phyloP scores from a whole-genome alignment of 2,113 vertebrate species.

The Alces alces region DNA sequence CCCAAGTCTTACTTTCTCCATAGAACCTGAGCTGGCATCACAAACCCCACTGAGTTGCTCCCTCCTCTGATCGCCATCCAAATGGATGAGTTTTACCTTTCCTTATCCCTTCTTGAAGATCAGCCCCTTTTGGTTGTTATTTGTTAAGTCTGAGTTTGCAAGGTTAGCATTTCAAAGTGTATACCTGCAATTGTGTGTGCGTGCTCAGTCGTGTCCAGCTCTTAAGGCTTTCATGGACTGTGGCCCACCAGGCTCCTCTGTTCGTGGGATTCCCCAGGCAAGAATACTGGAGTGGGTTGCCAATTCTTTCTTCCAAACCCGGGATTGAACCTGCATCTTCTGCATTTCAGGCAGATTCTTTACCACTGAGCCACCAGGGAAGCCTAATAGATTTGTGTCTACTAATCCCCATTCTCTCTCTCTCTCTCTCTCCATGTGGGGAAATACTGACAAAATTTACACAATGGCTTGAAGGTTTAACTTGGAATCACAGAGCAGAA shows the following conservation, averaged over 20 bases:
- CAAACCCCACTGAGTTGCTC: not conserved
- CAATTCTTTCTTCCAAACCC: not conserved
- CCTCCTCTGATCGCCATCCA: not conserved
- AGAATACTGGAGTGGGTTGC: not conserved
- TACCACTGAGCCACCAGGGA: not conserved
- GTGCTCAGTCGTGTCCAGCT: accelerated
- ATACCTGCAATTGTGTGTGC: not conserved
- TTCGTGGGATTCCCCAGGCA: not conserved
- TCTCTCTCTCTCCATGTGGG: not conserved
- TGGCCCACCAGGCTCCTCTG: not conserved
- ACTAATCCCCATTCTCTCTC: not conserved
- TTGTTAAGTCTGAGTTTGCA: not conserved
- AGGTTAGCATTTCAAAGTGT: not conserved
- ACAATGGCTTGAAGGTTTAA: not conserved
- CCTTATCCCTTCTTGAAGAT: not conserved
- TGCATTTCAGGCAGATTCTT: not conserved
- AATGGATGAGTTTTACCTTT: too few species aligned
- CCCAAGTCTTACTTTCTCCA: not conserved
- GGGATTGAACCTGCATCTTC: not conserved
- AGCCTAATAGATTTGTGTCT: not conserved
- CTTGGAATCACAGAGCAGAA: not conserved
- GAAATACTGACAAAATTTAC: not conserved
- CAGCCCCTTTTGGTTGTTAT: not conserved
- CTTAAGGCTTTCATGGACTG: not conserved
- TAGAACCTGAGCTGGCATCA: too few species aligned